Evolutionary conservation across 1,140 invertebrate genomes (phyloP).

Genomic region (Drosophila paulistorum): DNA sequence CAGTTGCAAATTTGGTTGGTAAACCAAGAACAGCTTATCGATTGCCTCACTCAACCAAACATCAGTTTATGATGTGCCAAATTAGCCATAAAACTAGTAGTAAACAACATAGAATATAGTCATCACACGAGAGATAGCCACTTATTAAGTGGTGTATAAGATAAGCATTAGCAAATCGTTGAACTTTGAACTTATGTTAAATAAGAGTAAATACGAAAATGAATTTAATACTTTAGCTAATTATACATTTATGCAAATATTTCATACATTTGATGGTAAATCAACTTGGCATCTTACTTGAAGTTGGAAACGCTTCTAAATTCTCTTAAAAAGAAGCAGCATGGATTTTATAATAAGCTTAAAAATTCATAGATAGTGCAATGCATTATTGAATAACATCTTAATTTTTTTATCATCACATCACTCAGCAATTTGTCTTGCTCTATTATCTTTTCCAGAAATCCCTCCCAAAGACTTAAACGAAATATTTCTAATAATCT

Average conservation of each 20-base stretch:
- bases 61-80: conserved; percentile 70
- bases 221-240: background rate
- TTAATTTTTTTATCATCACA: no score
- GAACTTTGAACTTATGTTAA: background rate
- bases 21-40: conserved; percentile 40
- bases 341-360: no score
- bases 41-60: conserved; percentile 10
- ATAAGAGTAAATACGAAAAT: background rate
- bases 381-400: no score
- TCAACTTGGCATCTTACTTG: background rate
- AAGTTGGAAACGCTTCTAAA: no score
- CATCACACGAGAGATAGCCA: background rate
- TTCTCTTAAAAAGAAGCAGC: no score
- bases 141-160: conserved; percentile 3
- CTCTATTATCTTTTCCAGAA: no score
- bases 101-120: conserved; percentile 3
- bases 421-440: no score
- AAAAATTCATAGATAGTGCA: no score
- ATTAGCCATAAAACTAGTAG: conserved; percentile 64
- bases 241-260: background rate
- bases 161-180: background rate
- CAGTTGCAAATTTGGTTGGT: conserved; percentile 60
- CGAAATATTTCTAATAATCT: no score
- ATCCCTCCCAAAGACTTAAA: no score
- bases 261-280: background rate